phyloP scores from a whole-genome alignment of 2,888 invertebrate species.

The Nemotelus nigrinus region DNA sequence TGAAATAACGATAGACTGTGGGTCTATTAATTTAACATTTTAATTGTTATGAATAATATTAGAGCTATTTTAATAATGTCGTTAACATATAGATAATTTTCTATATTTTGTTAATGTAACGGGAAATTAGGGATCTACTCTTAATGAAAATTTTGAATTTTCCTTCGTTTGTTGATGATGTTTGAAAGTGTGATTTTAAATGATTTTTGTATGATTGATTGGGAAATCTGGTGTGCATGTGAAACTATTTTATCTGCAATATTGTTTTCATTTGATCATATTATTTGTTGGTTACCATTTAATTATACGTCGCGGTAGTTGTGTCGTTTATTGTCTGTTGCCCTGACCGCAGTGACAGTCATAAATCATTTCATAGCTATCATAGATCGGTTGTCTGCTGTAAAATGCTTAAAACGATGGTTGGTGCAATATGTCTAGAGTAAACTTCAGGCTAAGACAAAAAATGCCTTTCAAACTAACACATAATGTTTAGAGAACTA shows the following conservation, averaged over 20 bases:
- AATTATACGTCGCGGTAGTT: not conserved
- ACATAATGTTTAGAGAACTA: no score
- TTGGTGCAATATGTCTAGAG: no score
- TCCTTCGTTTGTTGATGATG: constrained; percentile 25
- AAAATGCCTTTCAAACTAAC: no score
- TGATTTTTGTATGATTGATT: constrained; percentile 24
- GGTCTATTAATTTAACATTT: constrained; percentile 20
- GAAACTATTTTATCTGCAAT: not conserved
- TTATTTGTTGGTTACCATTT: constrained; percentile 12
- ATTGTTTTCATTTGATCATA: constrained; percentile 8
- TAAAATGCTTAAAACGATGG: no score
- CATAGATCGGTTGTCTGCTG: no score
- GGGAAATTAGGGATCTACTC: constrained; percentile 42
- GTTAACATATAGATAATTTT: constrained; percentile 35
- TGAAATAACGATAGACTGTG: constrained; percentile 77
- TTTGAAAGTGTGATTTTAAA: constrained; percentile 37
- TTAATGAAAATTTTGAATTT: constrained; percentile 33
- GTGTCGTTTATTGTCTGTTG: constrained; percentile 29
- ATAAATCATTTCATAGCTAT: not conserved
- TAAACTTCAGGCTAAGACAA: no score
- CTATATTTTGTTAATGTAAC: constrained; percentile 34
- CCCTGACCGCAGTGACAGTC: not conserved
- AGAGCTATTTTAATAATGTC: constrained; percentile 31
- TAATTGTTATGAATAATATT: constrained; percentile 14
- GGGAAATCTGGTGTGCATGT: constrained; percentile 18